Base-by-base conservation (phyloP, 1,140 invertebrate genomes). In the Dryas iulia region DNA sequence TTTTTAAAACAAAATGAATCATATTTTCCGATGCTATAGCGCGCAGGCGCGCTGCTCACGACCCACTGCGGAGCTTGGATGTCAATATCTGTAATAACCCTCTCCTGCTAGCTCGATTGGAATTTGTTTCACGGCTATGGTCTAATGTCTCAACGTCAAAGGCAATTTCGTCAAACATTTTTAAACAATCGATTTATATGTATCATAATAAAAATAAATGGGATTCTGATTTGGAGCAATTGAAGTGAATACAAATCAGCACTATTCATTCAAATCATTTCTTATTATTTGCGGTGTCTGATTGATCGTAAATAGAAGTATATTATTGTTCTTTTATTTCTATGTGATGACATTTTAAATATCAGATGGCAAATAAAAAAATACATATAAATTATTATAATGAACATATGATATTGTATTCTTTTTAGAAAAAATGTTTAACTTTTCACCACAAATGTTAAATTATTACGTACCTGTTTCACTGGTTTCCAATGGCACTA, bases 211-310 rank as follows among this genome's bases (percentile, higher is more conserved):
- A 74, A 76, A 73, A 85, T 77, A 78, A 83, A 87, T 86, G 81
- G 75, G 64, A 72, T 79, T 81, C 76, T 87, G 79, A 87, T 87
- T 86, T 83, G 76, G 74, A 68, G 71, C 78, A 82, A 82, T 82
- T 84, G 80, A 73, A 59, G 54, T 60, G 59, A 72, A 72, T 67
- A 72, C 74, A 66, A 82, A 81, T 79, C 65, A 57, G 64, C 53
- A 26, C 24, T 56, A 24, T 31, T 31, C 30, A 23, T 18, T 39
- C 14, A 39, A 39, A 39, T 39, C 4, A 39, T 6, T 18, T 1
- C 12, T 39, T n/a, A 39, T 14, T 39, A 39, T 39, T 39, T 39
- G 35, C n/a, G 12, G n/a, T 47, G 14, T 47, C 21, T 2, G 6
- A 47, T 47, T 47, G 39, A 47, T 47, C 39, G 21, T 21, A 21